Conservation (phyloP, 2,113 vertebrate species). For the Thunnus maccoyii region DNA sequence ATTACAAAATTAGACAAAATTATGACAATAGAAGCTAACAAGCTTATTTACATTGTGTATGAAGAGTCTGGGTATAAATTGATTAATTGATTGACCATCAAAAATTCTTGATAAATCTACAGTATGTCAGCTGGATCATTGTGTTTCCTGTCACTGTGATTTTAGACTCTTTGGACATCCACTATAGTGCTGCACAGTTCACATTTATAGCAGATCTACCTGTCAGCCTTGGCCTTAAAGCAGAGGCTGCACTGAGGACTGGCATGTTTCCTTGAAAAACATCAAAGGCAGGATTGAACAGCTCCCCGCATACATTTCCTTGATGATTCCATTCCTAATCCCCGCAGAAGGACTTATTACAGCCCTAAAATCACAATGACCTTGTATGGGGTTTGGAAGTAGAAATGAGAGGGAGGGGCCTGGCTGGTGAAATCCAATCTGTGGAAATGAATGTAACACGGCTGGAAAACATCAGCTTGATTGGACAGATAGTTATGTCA, state of each 20-base stretch:
- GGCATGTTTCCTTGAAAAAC: conserved; percentile 36
- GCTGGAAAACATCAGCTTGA: conserved; percentile 61
- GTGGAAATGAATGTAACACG: conserved; percentile 36
- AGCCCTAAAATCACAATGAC: conserved; percentile 48
- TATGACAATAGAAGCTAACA: too few relatives aligned
- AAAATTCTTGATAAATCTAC: background rate
- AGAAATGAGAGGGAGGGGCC: conserved; percentile 3
- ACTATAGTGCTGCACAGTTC: conserved; percentile 19
- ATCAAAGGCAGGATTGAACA: conserved; percentile 19
- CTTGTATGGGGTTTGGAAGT: conserved; percentile 62
- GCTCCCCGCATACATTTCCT: conserved; percentile 30
- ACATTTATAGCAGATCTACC: conserved; percentile 3
- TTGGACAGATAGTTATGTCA: conserved; percentile 27
- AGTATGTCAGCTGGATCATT: background rate
- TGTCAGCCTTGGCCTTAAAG: conserved; percentile 1
- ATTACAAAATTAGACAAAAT: too few relatives aligned
- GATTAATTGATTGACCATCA: too few relatives aligned
- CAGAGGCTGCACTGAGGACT: background rate
- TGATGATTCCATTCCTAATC: conserved; percentile 38
- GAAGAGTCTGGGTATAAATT: too few relatives aligned
- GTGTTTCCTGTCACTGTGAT: background rate
- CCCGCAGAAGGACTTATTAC: conserved; percentile 36
- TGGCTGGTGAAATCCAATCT: conserved; percentile 24
- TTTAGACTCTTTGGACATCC: background rate
- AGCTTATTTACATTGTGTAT: too few relatives aligned